A percentile compares a stretch with the other conserved stretches of the same genome.
Conservation (phyloP, 2,888 invertebrate genomes). For the Hyppa rectilinea region DNA sequence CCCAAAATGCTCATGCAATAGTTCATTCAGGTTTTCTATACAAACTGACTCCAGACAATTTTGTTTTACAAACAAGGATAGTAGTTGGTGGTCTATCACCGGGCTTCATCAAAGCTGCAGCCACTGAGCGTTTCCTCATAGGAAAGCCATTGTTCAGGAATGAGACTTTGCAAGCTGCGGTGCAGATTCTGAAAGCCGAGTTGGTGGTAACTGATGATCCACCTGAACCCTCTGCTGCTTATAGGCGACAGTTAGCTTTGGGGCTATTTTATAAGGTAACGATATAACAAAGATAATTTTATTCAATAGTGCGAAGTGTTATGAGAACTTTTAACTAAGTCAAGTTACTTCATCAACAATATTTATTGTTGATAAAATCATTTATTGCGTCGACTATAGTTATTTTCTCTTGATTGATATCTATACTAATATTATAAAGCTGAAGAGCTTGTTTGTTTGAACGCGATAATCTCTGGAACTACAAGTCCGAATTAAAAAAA, state of each 20-base stretch:
- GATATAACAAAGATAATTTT: not conserved
- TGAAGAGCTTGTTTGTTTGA: too few relatives aligned
- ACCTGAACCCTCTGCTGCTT: constrained; percentile 90
- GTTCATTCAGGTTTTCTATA: constrained; percentile 94
- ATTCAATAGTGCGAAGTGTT: not conserved
- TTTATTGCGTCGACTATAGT: not conserved
- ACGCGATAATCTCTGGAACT: too few relatives aligned
- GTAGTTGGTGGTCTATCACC: constrained; percentile 91
- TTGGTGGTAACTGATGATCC: constrained; percentile 76
- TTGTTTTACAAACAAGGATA: constrained; percentile 83
- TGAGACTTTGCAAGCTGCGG: constrained; percentile 80
- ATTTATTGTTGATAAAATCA: not conserved
- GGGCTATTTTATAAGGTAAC: constrained; percentile 86
- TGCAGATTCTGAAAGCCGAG: constrained; percentile 73
- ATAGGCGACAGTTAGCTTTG: constrained; percentile 90
- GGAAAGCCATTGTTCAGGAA: constrained; percentile 83
- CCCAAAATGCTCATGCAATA: constrained; percentile 93
- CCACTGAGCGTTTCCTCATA: constrained; percentile 87
- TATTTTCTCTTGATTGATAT: not conserved
- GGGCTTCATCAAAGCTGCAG: constrained; percentile 82
- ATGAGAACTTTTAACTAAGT: not conserved
- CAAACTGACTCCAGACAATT: constrained; percentile 65
- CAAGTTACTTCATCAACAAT: not conserved
- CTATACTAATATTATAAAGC: too few relatives aligned
- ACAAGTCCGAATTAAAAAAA: too few relatives aligned